phyloP scores from a whole-genome alignment of 2,888 invertebrate genomes.

The Macaria notata region DNA sequence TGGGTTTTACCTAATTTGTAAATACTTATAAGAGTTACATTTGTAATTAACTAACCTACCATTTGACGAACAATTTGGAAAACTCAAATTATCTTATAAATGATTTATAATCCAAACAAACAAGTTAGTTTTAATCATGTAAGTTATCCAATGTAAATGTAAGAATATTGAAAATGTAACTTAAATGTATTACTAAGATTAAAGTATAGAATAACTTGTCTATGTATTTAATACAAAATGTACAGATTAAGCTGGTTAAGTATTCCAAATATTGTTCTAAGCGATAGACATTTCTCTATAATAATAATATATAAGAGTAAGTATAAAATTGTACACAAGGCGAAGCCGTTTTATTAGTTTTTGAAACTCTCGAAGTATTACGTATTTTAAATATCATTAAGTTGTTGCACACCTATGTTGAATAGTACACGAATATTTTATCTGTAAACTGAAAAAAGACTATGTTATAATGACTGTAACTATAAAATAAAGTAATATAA shows the following conservation, averaged over 20 bases:
- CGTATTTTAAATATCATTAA: conserved; percentile 42
- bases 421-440: conserved; percentile 51
- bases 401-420: conserved; percentile 65
- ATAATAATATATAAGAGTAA: conserved; percentile 44
- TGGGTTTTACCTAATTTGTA: too few species aligned
- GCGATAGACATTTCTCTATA: conserved; percentile 52
- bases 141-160: conserved; percentile 10
- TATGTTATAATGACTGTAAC: conserved; percentile 62
- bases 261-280: conserved; percentile 46
- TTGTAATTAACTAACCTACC: too few species aligned
- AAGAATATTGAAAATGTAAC: conserved; percentile 16
- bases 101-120: too few species aligned
- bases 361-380: conserved; percentile 21
- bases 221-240: conserved; percentile 55
- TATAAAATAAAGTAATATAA: conserved; percentile 49
- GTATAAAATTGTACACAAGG: conserved; percentile 37
- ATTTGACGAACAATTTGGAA: too few species aligned
- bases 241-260: conserved; percentile 41
- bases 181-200: conserved; percentile 2
- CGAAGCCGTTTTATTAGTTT: conserved; percentile 48
- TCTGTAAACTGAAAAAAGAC: conserved; percentile 57
- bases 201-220: conserved; percentile 23
- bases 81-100: too few species aligned
- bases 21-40: too few species aligned
- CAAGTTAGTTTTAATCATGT: neutral